phyloP scores from a whole-genome alignment of 2,797 vertebrate species.

The Melanotaenia pygmaea region DNA sequence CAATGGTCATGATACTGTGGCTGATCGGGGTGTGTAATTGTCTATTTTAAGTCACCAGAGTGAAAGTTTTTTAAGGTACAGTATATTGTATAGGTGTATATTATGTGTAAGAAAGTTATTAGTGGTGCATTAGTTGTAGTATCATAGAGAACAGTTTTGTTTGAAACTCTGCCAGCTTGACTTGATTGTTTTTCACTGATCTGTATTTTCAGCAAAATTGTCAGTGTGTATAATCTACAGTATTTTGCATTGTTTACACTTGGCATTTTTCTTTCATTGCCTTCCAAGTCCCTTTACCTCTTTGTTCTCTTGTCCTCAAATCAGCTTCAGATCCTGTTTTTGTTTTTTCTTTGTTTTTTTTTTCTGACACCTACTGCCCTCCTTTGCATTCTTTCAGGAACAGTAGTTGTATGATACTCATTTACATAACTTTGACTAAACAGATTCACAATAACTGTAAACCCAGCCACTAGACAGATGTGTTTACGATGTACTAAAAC shows the following conservation, averaged over 20 bases:
- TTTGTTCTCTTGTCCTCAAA: not conserved
- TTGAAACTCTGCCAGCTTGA: not conserved
- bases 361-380: conserved; percentile 4
- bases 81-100: not conserved
- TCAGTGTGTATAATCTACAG: not conserved
- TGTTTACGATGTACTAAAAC: conserved; percentile 12
- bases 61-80: not conserved
- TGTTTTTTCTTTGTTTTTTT: conserved; percentile 2
- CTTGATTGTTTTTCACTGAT: not conserved
- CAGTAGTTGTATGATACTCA: conserved; percentile 14
- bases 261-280: not conserved
- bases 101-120: not conserved
- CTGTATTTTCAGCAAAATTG: not conserved
- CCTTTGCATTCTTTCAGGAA: conserved; percentile 24
- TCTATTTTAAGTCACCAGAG: not conserved
- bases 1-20: not conserved
- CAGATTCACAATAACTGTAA: not conserved
- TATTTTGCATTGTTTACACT: not conserved
- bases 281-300: not conserved
- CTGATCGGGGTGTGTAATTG: not conserved
- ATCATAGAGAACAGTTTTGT: not conserved
- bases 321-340: not conserved
- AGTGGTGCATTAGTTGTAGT: not conserved
- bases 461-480: not conserved
- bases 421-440: conserved; percentile 47